Percentiles rank a stretch among this genome's conserved stretches.
Evolutionary conservation across 2,797 vertebrate species (phyloP).

Genomic region (Emys orbicularis): DNA sequence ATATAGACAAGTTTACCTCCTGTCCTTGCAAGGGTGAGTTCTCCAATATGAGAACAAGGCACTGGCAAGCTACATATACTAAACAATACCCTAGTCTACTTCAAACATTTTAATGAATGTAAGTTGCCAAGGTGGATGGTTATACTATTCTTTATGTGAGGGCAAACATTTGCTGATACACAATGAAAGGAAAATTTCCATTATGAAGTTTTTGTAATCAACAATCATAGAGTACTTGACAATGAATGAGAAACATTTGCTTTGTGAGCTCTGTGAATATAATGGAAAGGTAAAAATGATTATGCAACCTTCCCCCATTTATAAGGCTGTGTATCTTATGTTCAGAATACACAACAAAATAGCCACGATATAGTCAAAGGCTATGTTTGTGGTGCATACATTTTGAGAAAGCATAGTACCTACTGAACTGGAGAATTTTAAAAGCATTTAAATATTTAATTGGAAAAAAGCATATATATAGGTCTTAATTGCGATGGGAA

Average conservation of each 20-base stretch:
- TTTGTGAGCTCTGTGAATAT: conserved; percentile 10
- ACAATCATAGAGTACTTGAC: background rate
- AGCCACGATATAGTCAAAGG: conserved; percentile 2
- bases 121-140: background rate
- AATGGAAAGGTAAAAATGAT: conserved; percentile 24
- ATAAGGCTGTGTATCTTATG: background rate
- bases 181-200: conserved; percentile 17
- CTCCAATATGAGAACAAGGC: background rate
- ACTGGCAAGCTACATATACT: background rate
- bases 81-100: background rate
- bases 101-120: background rate
- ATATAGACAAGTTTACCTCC: background rate
- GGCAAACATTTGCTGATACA: background rate
- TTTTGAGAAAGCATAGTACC: conserved; percentile 20
- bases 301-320: background rate
- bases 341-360: conserved; percentile 38
- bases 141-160: background rate
- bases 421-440: background rate
- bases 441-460: background rate
- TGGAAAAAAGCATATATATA: background rate
- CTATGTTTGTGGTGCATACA: background rate
- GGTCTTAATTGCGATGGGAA: background rate
- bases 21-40: background rate
- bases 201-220: conserved; percentile 23
- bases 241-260: background rate